phyloP scores from a whole-genome alignment of 2,113 vertebrate genomes.

The Empidonax traillii region DNA sequence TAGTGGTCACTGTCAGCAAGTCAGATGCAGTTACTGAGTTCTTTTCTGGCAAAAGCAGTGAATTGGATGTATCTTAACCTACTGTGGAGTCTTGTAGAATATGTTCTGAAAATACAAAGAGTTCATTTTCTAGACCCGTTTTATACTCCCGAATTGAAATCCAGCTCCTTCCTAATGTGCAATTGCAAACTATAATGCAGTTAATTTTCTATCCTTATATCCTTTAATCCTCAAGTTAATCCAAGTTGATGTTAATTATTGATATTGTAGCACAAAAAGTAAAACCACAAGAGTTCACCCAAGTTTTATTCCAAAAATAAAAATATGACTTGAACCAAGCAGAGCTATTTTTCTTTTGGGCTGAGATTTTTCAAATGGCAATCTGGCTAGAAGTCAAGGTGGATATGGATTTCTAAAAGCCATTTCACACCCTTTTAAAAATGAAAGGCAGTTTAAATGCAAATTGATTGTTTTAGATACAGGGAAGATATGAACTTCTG shows the following conservation, averaged over 20 bases:
- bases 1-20: not conserved
- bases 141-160: not conserved
- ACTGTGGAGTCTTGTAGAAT: not conserved
- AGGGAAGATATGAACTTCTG: not conserved
- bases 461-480: not conserved
- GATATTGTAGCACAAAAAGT: not conserved
- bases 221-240: not conserved
- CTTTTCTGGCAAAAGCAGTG: conserved; percentile 33
- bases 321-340: not conserved
- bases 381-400: not conserved
- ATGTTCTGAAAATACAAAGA: not conserved
- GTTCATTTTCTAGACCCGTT: not conserved
- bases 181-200: not conserved
- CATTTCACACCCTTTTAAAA: not conserved
- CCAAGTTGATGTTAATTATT: not conserved
- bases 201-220: not conserved
- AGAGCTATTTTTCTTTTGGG: not conserved
- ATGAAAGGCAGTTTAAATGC: not conserved
- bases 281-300: not conserved
- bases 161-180: not conserved
- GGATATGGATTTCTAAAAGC: not conserved
- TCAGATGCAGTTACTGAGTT: not conserved
- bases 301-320: not conserved
- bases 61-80: not conserved
- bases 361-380: not conserved